phyloP scores from a whole-genome alignment of 1,140 invertebrate species.

The Orchestia grillus region DNA sequence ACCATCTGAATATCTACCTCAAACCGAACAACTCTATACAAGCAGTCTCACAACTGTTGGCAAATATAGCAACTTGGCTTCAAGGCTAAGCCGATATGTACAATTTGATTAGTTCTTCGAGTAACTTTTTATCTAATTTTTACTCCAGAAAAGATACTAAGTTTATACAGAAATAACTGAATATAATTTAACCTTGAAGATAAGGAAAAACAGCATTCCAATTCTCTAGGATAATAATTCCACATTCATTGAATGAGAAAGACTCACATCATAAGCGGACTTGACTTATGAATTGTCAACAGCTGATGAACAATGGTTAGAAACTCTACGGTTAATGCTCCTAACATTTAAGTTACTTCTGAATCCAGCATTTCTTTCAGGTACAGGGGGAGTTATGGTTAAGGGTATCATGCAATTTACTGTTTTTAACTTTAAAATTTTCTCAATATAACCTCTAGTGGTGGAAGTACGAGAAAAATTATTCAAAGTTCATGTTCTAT shows the following conservation, averaged over 20 bases:
- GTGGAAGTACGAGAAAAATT: not conserved
- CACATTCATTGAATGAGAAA: not conserved
- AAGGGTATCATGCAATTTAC: not conserved
- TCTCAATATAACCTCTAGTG: not conserved
- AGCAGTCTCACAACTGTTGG: too few relatives aligned
- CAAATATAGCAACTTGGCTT: too few relatives aligned
- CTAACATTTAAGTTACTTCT: constrained; percentile 26
- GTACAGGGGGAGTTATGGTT: not conserved
- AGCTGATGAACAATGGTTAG: not conserved
- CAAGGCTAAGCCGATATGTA: too few relatives aligned
- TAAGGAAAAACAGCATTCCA: not conserved
- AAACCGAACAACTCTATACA: too few relatives aligned
- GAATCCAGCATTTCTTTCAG: not conserved
- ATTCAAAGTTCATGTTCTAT: too few relatives aligned
- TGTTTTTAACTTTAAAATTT: not conserved
- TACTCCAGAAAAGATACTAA: not conserved
- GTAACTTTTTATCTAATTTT: too few relatives aligned
- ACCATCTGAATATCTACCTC: too few relatives aligned
- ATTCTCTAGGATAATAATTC: not conserved
- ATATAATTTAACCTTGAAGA: not conserved
- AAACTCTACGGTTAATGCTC: constrained; percentile 7
- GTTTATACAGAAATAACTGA: not conserved
- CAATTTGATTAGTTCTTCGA: too few relatives aligned
- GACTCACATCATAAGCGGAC: not conserved
- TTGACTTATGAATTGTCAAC: not conserved